Base-by-base conservation (phyloP, 2,113 vertebrate species). In the Silurus glanis region DNA sequence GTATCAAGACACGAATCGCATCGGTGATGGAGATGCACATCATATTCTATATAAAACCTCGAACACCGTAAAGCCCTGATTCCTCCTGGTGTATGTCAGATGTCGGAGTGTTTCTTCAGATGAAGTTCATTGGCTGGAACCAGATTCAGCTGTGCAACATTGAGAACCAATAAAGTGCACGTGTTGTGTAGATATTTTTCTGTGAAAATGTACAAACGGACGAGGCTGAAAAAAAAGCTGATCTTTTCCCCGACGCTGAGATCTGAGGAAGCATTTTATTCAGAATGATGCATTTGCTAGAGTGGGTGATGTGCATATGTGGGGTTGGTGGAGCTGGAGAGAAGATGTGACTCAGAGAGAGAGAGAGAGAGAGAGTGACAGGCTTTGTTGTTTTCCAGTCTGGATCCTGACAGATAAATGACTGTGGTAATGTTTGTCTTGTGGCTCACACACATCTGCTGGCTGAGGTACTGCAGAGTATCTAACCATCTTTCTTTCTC, bases 391-490 rank as follows among this genome's bases (percentile, higher is more conserved):
- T 89, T 89, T 89, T 89, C 58, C 72, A 87, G 88, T 89, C 85
- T 89, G 85, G 79, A 85, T 87, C 64, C 80, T 86, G 83, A 89
- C 86, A 89, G 83, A 89, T 89, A 87, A 89, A 89, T 87, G 56
- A 83, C 80, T 89, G 19, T 87, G 88, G 74, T 89, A 85, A 85
- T 85, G 86, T 87, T 89, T 89, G 80, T 87, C 86, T 87, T 69
- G 83, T 89, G 86, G 80, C 80, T 87, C 80, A 17, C 37, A 82
- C 88, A 80, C 79, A 75, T 86, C 85, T 82, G 80, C 80, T 86
- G 58, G 56, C 69, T 82, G 85, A 86, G 66, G 67, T 75, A 74
- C 79, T 82, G 67, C 55, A 51, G 80, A 28, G 56, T 86, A 82
- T 81, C 51, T 80, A 80, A 67, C 45, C 62, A 69, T 80, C 84